Evolutionary conservation across 2,888 invertebrate species (phyloP).

Genomic region (Eudemis profundana): DNA sequence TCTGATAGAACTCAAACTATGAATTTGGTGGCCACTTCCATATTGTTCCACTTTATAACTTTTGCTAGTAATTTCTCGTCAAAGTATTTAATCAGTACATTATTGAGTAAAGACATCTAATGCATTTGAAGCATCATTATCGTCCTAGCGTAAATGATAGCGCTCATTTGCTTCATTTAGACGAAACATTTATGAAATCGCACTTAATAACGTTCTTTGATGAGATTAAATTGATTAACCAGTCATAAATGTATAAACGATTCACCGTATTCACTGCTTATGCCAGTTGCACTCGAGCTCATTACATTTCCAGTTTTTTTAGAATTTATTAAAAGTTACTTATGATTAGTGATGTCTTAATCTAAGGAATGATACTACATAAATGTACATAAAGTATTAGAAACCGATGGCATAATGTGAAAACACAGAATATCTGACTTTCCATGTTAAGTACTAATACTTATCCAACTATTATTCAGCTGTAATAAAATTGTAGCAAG

Average conservation of each 20-base stretch:
- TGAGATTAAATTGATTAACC: conserved; percentile 23
- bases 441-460: too few relatives aligned
- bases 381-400: too few relatives aligned
- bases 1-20: too few relatives aligned
- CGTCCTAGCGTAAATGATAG: conserved; percentile 30
- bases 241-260: conserved; percentile 8
- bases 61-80: conserved; percentile 24
- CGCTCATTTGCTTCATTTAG: conserved; percentile 19
- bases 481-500: too few relatives aligned
- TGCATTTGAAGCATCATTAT: conserved; percentile 10
- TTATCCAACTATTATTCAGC: too few relatives aligned
- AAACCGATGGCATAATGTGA: too few relatives aligned
- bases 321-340: not conserved
- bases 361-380: too few relatives aligned
- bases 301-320: not conserved
- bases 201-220: conserved; percentile 26
- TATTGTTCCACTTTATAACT: conserved; percentile 18
- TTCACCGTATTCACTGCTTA: conserved; percentile 9
- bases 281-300: not conserved
- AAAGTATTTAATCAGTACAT: conserved; percentile 27
- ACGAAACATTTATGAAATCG: conserved; percentile 28
- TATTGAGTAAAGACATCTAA: conserved; percentile 7
- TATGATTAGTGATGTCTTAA: conserved; percentile 17
- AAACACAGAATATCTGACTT: too few relatives aligned
- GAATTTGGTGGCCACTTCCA: not conserved